Base-by-base conservation (phyloP, 2,888 invertebrate species). In the Dynastes maya region DNA sequence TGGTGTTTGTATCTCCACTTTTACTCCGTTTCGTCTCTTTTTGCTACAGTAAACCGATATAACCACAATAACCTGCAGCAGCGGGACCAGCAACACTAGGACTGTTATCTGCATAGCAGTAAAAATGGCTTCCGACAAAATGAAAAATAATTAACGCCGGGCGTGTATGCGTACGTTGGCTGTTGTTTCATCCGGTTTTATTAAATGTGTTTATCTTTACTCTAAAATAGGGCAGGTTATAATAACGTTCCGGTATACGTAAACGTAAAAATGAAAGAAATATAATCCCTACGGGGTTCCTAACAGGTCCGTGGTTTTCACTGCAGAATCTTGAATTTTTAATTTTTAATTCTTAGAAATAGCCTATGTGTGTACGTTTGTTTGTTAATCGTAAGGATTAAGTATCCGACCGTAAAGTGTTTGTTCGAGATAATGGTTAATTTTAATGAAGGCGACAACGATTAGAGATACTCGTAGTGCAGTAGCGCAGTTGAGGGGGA, bases 131-230 rank as follows among this genome's bases (percentile, higher is more conserved):
- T 32, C 71, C 55, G 49, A 58, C 55, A 27, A 71, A 71, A 71
- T 71, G 71, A 71, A 71, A 58, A 71, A 71, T 71, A 71, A 71
- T 71, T 71, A 71, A 55, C 71, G 32, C 37, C 37, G 58, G 2
- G n/a, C 53, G n/a, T n/a, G n/a, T n/a, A 53, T 53, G 13, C 55
- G 2, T 29, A 55, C 11, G n/a, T 55, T 37, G 32, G 70, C 65
- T 1, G 22, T 49, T 37, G 37, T 53, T 27, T 6, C 67, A 16
- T 22, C 71, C 53, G 16, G 11, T 71, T 55, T 70, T 71, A 71
- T 71, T 71, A 71, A 71, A 71, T 37, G 55, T 71, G 71, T 71
- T 71, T 71, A 71, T 71, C 71, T 71, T 71, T 71, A 22, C 5
- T 37, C 11, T 45, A 45, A 40, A 55, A 71, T 22, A 71, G n/a